Evolutionary conservation across 2,888 invertebrate genomes (phyloP), one percentile per base, ranked within the genome.

Genomic region (Drosophila rellima): DNA sequence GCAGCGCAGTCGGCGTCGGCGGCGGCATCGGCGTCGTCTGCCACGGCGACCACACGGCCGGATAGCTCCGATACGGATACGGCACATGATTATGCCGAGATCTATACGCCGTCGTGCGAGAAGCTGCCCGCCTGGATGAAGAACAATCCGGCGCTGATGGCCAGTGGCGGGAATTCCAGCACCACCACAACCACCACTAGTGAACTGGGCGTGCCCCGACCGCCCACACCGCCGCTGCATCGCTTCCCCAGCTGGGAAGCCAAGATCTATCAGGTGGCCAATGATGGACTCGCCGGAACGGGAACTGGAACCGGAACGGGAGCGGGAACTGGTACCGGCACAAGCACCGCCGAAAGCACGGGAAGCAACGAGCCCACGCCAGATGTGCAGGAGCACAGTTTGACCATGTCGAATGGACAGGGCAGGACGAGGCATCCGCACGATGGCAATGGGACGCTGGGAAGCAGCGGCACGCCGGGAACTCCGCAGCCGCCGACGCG

Each of bases 181-280:
- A 94, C 61, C 91, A 94, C 52, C 90, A 94, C 57, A 61, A 91
- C 92, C 1, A 92, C 92, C 7, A 92, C 91, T 68, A 91, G 91
- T 42, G 90, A 91, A 17, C 51, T 91, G 62, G 91, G 87, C 8
- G 89, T 91, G 13, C 93, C 94, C 2, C 93, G 95, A 74, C 96
- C 98, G 0, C 98, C 98, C 13, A 98, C 98, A 0, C 98, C 98
- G 23, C 98, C 98, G 0, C 92, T 98, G 59, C 98, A 98, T 91
- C 94, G 98, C 90, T 97, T 97, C 91, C 97, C 97, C 4, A 96
- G 96, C 86, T 98, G 98, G 98, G 98, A 98, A 93, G 98, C 97
- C n/a, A 95, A 98, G 91, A 98, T 98, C 88, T 98, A 98, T 92
- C 97, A 98, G 94, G 97, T 97, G 57, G 94, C 94, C 44, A 94